These are phyloP conservation scores for Catalaphyllia jardinei DNA, from an alignment of 64 coral and sea anemone genomes.

Conservation along the genomic window DNA sequence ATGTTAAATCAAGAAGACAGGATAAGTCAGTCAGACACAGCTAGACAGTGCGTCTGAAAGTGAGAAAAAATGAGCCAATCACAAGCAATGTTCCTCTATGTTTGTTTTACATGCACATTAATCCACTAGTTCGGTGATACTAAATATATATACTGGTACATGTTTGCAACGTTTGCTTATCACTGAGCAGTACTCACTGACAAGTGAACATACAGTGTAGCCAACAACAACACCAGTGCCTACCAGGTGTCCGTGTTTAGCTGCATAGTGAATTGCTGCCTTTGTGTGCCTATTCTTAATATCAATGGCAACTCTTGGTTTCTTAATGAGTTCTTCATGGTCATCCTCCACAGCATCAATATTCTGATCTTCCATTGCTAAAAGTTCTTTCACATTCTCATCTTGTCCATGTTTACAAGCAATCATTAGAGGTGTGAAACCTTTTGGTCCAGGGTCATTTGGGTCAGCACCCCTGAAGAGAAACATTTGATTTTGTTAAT, in stretches of 20 bases:
- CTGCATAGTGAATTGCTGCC: constrained; percentile 67
- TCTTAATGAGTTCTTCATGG: neutral
- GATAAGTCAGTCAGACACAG: no score
- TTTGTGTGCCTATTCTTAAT: constrained; percentile 33
- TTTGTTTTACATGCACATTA: no score
- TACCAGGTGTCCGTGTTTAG: constrained; percentile 55
- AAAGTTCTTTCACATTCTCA: constrained; percentile 42
- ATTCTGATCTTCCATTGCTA: constrained; percentile 15
- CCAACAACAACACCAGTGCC: neutral
- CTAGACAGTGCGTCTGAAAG: no score
- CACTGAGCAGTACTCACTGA: no score
- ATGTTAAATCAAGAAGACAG: no score
- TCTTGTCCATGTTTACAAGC: constrained; percentile 55
- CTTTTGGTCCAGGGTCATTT: constrained; percentile 55
- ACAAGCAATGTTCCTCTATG: no score
- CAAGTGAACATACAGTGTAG: no score
- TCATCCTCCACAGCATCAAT: constrained; percentile 21
- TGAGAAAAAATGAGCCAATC: no score
- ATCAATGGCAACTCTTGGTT: constrained; percentile 15
- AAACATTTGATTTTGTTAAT: neutral
- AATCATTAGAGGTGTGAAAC: constrained; percentile 64
- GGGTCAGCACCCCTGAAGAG: constrained; percentile 45
- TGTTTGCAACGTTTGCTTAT: no score
- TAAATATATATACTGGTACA: no score
- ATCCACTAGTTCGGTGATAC: no score